Evolutionary conservation across 2,113 vertebrate genomes (phyloP), one percentile per base, ranked within the genome.

Genomic region (Athene cunicularia): DNA sequence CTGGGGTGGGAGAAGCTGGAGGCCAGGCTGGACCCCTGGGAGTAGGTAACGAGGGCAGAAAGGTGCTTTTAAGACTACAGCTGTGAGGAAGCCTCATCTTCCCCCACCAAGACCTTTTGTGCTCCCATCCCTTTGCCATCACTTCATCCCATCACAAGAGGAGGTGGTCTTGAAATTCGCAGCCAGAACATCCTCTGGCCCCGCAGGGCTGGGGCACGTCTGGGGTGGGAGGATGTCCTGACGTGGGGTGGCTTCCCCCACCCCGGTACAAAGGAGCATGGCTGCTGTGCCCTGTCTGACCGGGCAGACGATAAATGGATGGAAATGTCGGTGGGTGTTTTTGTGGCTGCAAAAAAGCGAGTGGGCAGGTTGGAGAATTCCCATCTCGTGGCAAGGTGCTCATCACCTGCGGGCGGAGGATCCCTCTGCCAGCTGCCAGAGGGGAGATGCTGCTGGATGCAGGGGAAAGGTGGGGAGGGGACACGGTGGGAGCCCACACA

Each of bases 181-280:
- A 72, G 20, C 9, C 18, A 49, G 71, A 47, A 18, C 37, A 35
- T 9, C 50, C 9, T 1, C 81, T 37, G 47, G 39, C 12, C 66
- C 62, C 13, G 1, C 2, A 10, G 73, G 26, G 16, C 26, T 21
- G 14, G 58, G 52, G 23, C 35, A 12, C 3, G 7, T 5, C 27
- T 60, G 50, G 35, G 50, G 8, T 35, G 63, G 56, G 53, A 67
- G 43, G 27, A 21, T 59, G 60, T 9, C 59, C 70, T 23, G 74
- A 14, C 0, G 1, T 5, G 37, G 21, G 11, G 20, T 22, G 67
- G 14, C 15, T 26, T 39, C 56, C 30, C 27, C 6, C 13, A 9
- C 8, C 24, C 11, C 1, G 2, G 71, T 35, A 35, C 37, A 6
- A 10, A 15, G 33, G 63, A 19, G 9, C 33, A 58, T 0, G 0